A percentile compares a stretch with the other conserved stretches of the same genome.
Evolutionary conservation across 2,888 invertebrate species (phyloP).

Genomic region (Epirrita christyi): DNA sequence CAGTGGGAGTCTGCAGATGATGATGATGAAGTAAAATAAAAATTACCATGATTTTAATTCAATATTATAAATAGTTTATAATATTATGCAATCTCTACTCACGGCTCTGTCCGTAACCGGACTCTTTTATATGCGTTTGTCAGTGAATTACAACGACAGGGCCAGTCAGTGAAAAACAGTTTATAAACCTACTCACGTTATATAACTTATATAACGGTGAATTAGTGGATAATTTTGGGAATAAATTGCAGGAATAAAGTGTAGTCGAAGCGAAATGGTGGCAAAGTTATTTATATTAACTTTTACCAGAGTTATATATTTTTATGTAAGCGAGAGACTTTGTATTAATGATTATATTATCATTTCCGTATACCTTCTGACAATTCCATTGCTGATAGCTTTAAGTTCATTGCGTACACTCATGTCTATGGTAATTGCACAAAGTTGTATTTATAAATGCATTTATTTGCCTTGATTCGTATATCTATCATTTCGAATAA

Average conservation of each 20-base stretch:
- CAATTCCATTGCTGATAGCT: too few relatives aligned
- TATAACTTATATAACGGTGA: slow-evolving; percentile 36
- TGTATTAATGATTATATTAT: too few relatives aligned
- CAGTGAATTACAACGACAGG: slow-evolving; percentile 82
- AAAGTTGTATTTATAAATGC: too few relatives aligned
- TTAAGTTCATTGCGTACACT: too few relatives aligned
- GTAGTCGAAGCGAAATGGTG: neutral
- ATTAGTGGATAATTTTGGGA: slow-evolving; percentile 19
- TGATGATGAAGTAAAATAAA: neutral
- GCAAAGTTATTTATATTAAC: too few relatives aligned
- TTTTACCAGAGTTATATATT: too few relatives aligned
- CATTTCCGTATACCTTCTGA: too few relatives aligned
- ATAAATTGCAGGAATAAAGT: slow-evolving; percentile 1
- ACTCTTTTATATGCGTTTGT: slow-evolving; percentile 83
- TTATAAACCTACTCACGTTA: slow-evolving; percentile 58
- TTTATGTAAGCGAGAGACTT: too few relatives aligned
- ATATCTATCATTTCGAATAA: too few relatives aligned
- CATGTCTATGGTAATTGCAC: too few relatives aligned
- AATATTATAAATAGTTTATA: neutral
- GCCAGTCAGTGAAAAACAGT: slow-evolving; percentile 69
- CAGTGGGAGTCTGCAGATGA: neutral
- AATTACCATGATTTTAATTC: too few relatives aligned
- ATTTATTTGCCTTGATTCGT: too few relatives aligned
- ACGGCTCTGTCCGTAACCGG: slow-evolving; percentile 55
- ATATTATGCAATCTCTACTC: slow-evolving; percentile 46